Evolutionary conservation across 2,113 vertebrate genomes (phyloP).

Genomic region (Atractosteus spatula): DNA sequence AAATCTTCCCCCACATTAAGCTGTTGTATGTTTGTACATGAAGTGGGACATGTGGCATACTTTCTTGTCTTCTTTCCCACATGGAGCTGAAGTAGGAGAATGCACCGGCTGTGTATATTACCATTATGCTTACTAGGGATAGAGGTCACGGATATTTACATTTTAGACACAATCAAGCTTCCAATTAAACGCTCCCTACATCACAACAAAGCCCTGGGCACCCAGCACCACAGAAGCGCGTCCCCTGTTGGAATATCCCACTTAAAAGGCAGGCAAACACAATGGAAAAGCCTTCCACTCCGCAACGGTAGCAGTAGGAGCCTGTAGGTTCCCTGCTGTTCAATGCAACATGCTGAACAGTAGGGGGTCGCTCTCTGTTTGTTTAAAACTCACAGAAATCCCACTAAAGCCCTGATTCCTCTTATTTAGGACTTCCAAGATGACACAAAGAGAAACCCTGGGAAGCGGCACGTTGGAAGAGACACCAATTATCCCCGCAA

Average conservation of each 20-base stretch:
- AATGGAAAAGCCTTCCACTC: neutral
- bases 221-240: neutral
- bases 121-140: neutral
- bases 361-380: conserved; percentile 70
- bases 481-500: conserved; percentile 71
- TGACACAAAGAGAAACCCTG: conserved; percentile 69
- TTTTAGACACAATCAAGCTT: neutral
- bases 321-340: conserved; percentile 17
- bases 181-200: conserved; percentile 10
- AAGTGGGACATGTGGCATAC: too few species aligned
- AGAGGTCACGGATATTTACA: conserved; percentile 12
- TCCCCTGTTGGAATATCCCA: neutral
- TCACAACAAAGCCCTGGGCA: neutral
- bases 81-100: neutral
- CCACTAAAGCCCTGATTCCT: conserved; percentile 74
- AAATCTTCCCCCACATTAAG: too few species aligned
- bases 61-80: neutral
- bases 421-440: conserved; percentile 73
- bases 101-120: neutral
- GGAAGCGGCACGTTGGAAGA: conserved; percentile 77
- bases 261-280: neutral
- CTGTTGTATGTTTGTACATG: too few species aligned
- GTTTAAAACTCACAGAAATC: conserved; percentile 73
- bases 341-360: conserved; percentile 55
- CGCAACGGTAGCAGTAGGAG: neutral